Percentiles rank a stretch among this genome's conserved stretches.
phyloP scores from a whole-genome alignment of 1,140 invertebrate genomes.

The Lepidurus arcticus region DNA sequence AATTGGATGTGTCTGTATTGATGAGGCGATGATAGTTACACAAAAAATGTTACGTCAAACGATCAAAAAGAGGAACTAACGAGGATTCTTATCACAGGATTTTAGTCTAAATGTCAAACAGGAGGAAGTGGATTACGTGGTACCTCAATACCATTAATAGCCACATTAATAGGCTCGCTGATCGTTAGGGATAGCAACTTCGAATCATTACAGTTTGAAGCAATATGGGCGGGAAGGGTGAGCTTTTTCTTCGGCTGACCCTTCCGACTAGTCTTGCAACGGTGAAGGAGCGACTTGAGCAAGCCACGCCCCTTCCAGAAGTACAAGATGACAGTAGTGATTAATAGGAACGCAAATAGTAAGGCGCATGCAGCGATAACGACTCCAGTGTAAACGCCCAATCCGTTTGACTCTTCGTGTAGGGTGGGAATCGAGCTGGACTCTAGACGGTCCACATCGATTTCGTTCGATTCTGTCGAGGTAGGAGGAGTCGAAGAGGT shows the following conservation, averaged over 20 bases:
- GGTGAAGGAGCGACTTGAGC: conserved; percentile 28
- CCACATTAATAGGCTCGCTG: conserved; percentile 34
- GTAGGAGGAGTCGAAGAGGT: background rate
- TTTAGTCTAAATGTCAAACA: background rate
- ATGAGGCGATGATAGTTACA: conserved; percentile 19
- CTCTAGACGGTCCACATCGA: background rate
- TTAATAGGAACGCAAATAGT: conserved; percentile 32
- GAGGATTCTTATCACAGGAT: background rate
- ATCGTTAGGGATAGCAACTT: conserved; percentile 27
- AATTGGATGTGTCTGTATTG: conserved; percentile 22
- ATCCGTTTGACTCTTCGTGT: background rate
- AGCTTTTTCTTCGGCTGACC: conserved; percentile 24
- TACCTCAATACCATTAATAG: conserved; percentile 34
- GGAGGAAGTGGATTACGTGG: conserved; percentile 23
- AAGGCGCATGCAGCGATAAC: conserved; percentile 30
- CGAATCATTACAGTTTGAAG: conserved; percentile 22
- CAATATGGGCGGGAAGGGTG: conserved; percentile 16
- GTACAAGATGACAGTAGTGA: conserved; percentile 30
- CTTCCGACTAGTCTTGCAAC: background rate
- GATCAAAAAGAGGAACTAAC: background rate
- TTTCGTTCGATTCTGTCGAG: conserved; percentile 5
- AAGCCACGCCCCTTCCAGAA: conserved; percentile 32
- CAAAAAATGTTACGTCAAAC: conserved; percentile 9
- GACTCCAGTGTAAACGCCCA: conserved; percentile 30
- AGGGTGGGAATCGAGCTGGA: conserved; percentile 3